Percentiles rank a stretch among this genome's conserved stretches.
phyloP scores from a whole-genome alignment of 2,797 vertebrate genomes.

The Masticophis lateralis region DNA sequence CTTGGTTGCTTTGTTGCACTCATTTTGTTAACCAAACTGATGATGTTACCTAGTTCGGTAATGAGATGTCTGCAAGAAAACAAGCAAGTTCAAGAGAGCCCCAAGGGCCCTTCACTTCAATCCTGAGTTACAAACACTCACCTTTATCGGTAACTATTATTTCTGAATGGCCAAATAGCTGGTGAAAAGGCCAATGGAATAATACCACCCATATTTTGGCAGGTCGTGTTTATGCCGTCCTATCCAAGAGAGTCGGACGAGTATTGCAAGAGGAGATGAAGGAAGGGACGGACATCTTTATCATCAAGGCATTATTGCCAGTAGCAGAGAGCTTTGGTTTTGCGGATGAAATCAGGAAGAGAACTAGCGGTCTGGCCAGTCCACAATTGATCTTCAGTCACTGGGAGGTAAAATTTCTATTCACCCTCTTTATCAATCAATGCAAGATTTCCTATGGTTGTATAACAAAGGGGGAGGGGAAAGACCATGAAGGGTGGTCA shows the following conservation, averaged over 20 bases:
- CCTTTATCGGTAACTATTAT: background rate
- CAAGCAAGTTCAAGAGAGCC: background rate
- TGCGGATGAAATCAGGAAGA: conserved; percentile 94
- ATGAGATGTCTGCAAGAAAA: background rate
- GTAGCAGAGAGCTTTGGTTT: conserved; percentile 98
- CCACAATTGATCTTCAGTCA: conserved; percentile 97
- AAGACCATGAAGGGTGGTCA: conserved; percentile 52
- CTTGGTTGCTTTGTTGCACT: background rate
- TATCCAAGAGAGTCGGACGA: conserved; percentile 90
- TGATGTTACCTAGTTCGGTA: background rate
- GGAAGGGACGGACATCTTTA: conserved; percentile 93
- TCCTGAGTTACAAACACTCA: background rate
- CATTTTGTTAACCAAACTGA: background rate
- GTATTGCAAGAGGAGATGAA: conserved; percentile 96
- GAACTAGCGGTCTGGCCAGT: conserved; percentile 95
- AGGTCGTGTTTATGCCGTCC: conserved; percentile 87
- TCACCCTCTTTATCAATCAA: conserved; percentile 32
- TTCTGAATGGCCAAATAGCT: background rate
- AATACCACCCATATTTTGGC: conserved; percentile 28
- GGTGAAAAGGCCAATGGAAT: background rate
- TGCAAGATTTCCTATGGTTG: conserved; percentile 39
- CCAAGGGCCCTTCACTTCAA: background rate
- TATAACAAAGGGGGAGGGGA: conserved; percentile 24
- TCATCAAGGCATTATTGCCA: conserved; percentile 89
- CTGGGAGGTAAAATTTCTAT: conserved; percentile 85